Evolutionary conservation across 1,140 invertebrate species (phyloP).

Genomic region (Berghia stephanieae): DNA sequence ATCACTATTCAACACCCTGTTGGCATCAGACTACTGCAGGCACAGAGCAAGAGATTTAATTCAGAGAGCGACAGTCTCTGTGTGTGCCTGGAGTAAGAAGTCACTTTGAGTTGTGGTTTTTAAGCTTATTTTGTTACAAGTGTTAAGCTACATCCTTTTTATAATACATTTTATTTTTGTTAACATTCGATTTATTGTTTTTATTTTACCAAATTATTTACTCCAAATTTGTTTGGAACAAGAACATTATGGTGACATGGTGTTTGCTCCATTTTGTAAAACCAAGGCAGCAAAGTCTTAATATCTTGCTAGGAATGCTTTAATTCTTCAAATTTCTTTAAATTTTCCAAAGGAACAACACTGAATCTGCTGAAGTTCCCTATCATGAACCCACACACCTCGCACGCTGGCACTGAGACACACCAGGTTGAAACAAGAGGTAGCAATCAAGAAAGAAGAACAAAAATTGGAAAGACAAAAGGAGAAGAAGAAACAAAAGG

Average conservation of each 20-base stretch:
- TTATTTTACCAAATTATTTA: neutral
- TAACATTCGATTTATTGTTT: neutral
- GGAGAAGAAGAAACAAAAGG: constrained; percentile 16
- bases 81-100: constrained; percentile 81
- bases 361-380: constrained; percentile 85
- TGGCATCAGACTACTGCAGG: constrained; percentile 94
- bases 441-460: constrained; percentile 62
- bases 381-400: constrained; percentile 68
- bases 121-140: neutral
- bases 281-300: neutral
- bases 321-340: neutral
- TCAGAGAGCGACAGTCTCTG: constrained; percentile 87
- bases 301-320: neutral
- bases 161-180: neutral
- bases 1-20: constrained; percentile 88
- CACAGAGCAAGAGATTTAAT: constrained; percentile 81
- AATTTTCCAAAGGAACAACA: constrained; percentile 75
- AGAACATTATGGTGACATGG: neutral
- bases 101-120: neutral
- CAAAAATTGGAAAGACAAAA: constrained; percentile 28
- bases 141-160: neutral
- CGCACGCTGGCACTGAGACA: constrained; percentile 71
- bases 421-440: constrained; percentile 71
- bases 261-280: neutral
- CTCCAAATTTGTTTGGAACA: neutral